These are phyloP conservation scores for Lepisosteus oculatus DNA, from an alignment of 2,113 vertebrate species.

Conservation along the genomic window DNA sequence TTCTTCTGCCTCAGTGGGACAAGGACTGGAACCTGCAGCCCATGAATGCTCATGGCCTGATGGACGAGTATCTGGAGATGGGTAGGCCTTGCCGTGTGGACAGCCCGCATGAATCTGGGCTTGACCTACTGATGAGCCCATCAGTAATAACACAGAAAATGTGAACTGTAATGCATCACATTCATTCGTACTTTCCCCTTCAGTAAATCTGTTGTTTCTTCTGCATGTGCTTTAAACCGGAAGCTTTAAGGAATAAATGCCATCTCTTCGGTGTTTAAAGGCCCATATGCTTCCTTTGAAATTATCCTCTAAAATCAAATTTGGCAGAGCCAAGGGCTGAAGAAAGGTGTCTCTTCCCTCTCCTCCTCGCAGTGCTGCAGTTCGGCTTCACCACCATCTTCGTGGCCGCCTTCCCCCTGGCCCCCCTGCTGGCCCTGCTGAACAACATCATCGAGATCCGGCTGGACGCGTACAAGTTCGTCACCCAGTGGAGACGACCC, in stretches of 20 bases:
- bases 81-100: constrained; percentile 63
- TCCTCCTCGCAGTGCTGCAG: constrained; percentile 79
- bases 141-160: no score
- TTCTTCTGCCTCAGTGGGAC: constrained; percentile 92
- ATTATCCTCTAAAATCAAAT: no score
- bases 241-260: no score
- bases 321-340: no score
- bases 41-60: constrained; percentile 93
- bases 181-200: no score
- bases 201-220: no score
- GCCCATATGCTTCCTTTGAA: no score
- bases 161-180: no score
- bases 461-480: constrained; percentile 97
- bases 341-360: neutral
- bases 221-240: no score
- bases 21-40: constrained; percentile 97
- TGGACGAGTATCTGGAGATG: constrained; percentile 98
- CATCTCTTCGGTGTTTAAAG: no score
- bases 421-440: constrained; percentile 90
- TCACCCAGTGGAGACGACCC: constrained; percentile 94
- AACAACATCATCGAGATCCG: constrained; percentile 98
- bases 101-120: no score
- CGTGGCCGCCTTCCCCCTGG: constrained; percentile 93
- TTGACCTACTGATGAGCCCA: no score
- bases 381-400: constrained; percentile 99